Evolutionary conservation across 92 coral and sea anemone species (phyloP).

Genomic region (Palythoa grandis): DNA sequence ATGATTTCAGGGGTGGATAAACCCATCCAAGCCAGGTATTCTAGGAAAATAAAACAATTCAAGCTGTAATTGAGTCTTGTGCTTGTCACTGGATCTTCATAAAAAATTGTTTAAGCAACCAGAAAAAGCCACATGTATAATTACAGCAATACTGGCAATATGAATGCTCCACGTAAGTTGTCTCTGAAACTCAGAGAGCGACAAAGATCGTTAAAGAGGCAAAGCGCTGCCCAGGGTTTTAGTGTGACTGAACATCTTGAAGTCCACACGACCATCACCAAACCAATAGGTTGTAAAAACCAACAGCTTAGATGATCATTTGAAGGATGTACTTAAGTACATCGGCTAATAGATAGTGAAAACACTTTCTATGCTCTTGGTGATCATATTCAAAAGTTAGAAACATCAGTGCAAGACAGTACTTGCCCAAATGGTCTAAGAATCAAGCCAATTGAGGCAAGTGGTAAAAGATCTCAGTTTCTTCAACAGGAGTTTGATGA

Average conservation of each 20-base stretch:
- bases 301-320: constrained; percentile 9
- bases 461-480: constrained; percentile 27
- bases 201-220: constrained; percentile 18
- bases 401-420: not conserved
- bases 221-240: constrained; percentile 29
- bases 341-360: not conserved
- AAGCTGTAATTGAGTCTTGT: not conserved
- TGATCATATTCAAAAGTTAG: not conserved
- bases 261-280: constrained; percentile 9
- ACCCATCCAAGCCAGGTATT: too few species aligned
- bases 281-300: not conserved
- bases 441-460: constrained; percentile 32
- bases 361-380: constrained; percentile 13
- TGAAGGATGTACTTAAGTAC: constrained; percentile 26
- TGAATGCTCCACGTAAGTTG: constrained; percentile 22
- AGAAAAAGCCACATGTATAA: constrained; percentile 30
- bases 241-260: constrained; percentile 11
- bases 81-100: not conserved
- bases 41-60: not conserved
- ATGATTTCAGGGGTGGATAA: too few species aligned
- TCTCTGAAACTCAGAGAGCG: constrained; percentile 30
- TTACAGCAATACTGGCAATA: constrained; percentile 10
- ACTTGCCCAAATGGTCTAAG: constrained; percentile 43
- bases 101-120: constrained; percentile 22
- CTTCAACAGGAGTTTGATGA: too few species aligned